These are phyloP conservation scores for Megalonaias nervosa DNA, from an alignment of 1,140 invertebrate genomes.

Conservation along the genomic window DNA sequence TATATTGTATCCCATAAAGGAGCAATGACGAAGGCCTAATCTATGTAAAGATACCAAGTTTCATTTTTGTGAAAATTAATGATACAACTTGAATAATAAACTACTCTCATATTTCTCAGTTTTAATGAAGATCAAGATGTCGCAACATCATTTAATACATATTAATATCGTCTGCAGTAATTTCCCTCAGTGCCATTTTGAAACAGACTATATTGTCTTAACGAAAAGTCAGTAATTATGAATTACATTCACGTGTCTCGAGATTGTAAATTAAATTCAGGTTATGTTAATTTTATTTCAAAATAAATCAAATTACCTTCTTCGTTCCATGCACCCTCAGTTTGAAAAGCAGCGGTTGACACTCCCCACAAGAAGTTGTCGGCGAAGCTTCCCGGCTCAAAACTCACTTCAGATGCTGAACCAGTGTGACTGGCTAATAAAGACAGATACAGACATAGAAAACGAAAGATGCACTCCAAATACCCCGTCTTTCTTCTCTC, in stretches of 20 bases:
- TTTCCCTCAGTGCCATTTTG: not conserved
- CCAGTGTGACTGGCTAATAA: no score
- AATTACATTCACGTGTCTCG: no score
- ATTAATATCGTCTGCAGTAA: not conserved
- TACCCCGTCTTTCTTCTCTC: no score
- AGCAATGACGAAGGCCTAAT: no score
- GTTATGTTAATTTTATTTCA: not conserved
- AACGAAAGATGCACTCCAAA: no score
- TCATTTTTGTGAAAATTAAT: no score
- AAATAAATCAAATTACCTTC: slow-evolving; percentile 54
- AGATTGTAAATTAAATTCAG: no score
- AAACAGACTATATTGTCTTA: no score
- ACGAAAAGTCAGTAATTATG: not conserved
- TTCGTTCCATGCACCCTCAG: slow-evolving; percentile 70
- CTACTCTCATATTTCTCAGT: not conserved
- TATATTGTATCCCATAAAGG: no score
- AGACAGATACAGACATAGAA: no score
- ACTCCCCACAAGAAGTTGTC: slow-evolving; percentile 68
- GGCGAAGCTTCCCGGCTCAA: slow-evolving; percentile 55
- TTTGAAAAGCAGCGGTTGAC: slow-evolving; percentile 70
- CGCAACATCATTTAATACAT: not conserved
- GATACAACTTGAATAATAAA: not conserved
- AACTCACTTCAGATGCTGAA: no score
- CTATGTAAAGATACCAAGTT: no score
- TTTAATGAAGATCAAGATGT: not conserved